These are phyloP conservation scores for Actenoides lindsayi DNA, from an alignment of 2,113 vertebrate species.

Conservation along the genomic window DNA sequence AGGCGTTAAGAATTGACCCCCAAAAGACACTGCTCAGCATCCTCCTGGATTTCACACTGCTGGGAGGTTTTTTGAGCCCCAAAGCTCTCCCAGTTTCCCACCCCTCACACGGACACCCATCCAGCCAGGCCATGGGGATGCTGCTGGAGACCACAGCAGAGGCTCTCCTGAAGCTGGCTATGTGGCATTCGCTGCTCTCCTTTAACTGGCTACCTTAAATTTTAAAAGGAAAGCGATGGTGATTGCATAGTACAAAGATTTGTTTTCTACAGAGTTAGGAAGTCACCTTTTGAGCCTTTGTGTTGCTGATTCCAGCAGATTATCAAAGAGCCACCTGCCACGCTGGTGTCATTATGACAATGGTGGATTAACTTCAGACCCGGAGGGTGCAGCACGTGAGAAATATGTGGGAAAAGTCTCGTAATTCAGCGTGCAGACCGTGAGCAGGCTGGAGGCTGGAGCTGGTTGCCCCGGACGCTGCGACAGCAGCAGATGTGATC, in stretches of 20 bases:
- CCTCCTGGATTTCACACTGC: too few species aligned
- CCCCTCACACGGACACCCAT: fast-evolving
- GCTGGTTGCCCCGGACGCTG: fast-evolving
- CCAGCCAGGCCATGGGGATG: fast-evolving
- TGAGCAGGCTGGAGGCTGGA: background rate
- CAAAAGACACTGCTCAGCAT: too few species aligned
- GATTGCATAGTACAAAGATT: background rate
- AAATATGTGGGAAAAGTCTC: background rate
- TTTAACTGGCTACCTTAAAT: background rate
- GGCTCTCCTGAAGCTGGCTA: background rate
- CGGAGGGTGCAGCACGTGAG: background rate
- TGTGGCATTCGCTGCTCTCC: fast-evolving
- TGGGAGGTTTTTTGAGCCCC: fast-evolving
- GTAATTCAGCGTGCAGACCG: fast-evolving
- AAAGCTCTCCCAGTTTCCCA: background rate
- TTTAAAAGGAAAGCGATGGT: too few species aligned
- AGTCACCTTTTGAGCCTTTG: background rate
- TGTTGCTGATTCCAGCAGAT: background rate
- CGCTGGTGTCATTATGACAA: background rate
- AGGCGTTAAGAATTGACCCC: fast-evolving
- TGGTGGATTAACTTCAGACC: background rate
- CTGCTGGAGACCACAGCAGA: too few species aligned
- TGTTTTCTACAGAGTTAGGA: background rate
- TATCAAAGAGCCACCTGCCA: background rate
- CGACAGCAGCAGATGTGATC: background rate